Percentiles rank a stretch among this genome's conserved stretches.
These are phyloP conservation scores for Tachysurus vachellii DNA, from an alignment of 2,113 vertebrate genomes.

Conservation along the genomic window DNA sequence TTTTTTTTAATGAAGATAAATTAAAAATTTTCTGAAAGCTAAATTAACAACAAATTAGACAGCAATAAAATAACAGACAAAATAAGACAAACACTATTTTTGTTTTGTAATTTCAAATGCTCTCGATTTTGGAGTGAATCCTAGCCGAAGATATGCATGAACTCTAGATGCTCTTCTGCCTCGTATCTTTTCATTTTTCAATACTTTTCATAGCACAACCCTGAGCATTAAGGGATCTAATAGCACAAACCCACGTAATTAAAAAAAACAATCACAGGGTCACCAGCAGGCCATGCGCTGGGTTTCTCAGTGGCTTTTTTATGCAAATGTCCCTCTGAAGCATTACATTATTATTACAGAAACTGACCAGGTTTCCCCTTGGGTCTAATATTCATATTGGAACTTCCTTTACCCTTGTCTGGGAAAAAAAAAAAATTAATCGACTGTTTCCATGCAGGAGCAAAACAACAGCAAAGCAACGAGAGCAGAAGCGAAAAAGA, in stretches of 20 bases:
- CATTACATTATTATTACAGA: slow-evolving; percentile 3
- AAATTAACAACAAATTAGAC: background rate
- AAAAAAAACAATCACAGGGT: slow-evolving; percentile 21
- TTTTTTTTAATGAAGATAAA: background rate
- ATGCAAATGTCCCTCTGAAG: slow-evolving; percentile 6
- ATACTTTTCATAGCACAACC: background rate
- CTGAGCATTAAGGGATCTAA: slow-evolving; percentile 22
- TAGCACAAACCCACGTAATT: slow-evolving; percentile 34
- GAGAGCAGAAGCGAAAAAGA: background rate
- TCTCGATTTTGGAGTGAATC: background rate
- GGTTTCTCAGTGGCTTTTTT: slow-evolving; percentile 15
- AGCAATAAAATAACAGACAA: background rate
- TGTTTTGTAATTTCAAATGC: background rate
- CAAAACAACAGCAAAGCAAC: background rate
- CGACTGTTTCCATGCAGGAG: background rate
- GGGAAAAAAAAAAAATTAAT: background rate
- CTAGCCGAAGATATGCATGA: background rate
- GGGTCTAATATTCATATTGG: background rate
- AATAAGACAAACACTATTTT: background rate
- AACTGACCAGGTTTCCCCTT: background rate
- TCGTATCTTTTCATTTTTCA: background rate
- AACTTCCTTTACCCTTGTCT: slow-evolving; percentile 7
- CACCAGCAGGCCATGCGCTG: slow-evolving; percentile 18
- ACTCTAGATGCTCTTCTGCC: background rate
- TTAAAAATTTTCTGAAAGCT: background rate